Evolutionary conservation across 2,888 invertebrate genomes (phyloP), one percentile per base, ranked within the genome.

Genomic region (Bombylius major): DNA sequence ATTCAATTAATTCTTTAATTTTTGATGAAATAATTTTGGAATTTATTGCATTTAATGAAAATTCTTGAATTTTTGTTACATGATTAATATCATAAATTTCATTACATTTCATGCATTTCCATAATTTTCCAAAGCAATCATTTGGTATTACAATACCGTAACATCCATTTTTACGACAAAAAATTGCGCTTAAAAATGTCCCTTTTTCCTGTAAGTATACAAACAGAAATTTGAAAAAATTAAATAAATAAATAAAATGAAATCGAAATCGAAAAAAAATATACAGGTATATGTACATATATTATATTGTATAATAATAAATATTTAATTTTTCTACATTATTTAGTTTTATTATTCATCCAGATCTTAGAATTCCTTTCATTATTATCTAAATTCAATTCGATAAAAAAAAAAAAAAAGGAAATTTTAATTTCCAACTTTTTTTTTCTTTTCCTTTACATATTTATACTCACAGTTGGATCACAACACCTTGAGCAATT

Each of bases 401-500:
- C 23, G 3, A 23, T 23, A 23, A 23, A 23, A 23, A 23, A 23
- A 23, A 23, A 23, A 23, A 23, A 23, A 23, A 23, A 23, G 3
- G 3, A 23, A 23, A 23, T 23, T 23, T 23, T 23, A 23, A 23
- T 23, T 23, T 23, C 1, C 23, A 23, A 23, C 23, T 23, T 23
- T 23, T 2, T 23, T 23, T 23, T 23, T 23, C 23, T 23, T 23
- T 23, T 23, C 23, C 23, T 23, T 23, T 3, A 23, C 23, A 23
- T 23, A 23, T 23, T 23, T 23, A 23, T 23, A 23, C 75, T 87
- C 84, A 34, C 74, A 42, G 84, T 83, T 34, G 84, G 82, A 71
- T 87, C 87, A 55, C 72, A 73, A 68, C 88, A 88, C 62, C 87
- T 77, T 4, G 75, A 70, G 64, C 88, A 88, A 58, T 73, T 72